A percentile compares a stretch with the other conserved stretches of the same genome.
These are phyloP conservation scores for Tetranychus truncatus DNA, from an alignment of 2,888 invertebrate species.

Conservation along the genomic window DNA sequence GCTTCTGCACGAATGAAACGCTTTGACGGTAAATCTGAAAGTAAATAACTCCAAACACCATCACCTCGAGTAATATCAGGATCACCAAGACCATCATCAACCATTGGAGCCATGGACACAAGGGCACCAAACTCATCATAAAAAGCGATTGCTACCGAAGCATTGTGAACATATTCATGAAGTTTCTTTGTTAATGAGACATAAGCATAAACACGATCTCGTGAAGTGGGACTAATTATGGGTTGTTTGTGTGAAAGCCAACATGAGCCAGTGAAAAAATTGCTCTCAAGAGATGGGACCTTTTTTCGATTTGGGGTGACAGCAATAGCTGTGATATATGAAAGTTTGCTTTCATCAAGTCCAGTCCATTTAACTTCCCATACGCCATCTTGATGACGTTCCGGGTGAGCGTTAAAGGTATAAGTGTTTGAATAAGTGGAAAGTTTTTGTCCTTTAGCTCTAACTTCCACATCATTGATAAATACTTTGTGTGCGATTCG, in stretches of 20 bases:
- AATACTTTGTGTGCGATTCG: neutral
- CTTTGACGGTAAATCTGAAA: neutral
- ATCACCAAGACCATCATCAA: constrained; percentile 45
- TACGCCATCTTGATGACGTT: neutral
- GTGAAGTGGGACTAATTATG: neutral
- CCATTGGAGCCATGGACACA: constrained; percentile 30
- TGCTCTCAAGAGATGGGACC: neutral
- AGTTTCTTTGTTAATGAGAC: neutral
- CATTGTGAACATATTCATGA: neutral
- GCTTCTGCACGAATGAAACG: neutral
- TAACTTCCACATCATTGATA: neutral
- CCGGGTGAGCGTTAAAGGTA: neutral
- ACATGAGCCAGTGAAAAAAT: neutral
- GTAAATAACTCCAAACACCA: constrained; percentile 35
- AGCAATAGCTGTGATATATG: neutral
- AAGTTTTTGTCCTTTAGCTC: neutral
- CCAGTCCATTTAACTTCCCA: neutral
- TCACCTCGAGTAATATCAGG: constrained; percentile 46
- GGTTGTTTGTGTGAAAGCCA: neutral
- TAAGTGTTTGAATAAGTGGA: neutral
- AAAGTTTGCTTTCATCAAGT: neutral
- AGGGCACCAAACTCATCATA: neutral
- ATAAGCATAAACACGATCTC: neutral
- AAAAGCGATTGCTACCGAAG: neutral
- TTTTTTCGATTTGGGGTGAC: neutral